phyloP scores from a whole-genome alignment of 2,797 vertebrate genomes.

The Orestias chungarensis region DNA sequence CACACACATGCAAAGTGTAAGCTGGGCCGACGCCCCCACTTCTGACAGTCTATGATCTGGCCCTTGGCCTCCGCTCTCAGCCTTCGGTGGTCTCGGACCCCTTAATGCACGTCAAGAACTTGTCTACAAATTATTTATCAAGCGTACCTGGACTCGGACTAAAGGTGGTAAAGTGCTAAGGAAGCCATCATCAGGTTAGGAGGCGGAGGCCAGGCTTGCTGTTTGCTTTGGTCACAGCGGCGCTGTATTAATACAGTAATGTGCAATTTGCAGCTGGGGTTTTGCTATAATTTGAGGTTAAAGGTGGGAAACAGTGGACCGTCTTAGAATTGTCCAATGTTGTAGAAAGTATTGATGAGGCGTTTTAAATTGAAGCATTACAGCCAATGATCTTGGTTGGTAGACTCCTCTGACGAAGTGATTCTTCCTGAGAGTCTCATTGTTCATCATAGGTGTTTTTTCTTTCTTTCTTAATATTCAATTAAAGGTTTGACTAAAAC shows the following conservation, averaged over 20 bases:
- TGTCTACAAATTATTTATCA: conserved; percentile 20
- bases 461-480: too few relatives aligned
- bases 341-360: neutral
- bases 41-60: conserved; percentile 58
- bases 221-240: conserved; percentile 30
- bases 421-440: neutral
- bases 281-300: conserved; percentile 32
- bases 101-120: conserved; percentile 43
- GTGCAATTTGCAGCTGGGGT: conserved; percentile 21
- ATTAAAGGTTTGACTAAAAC: too few relatives aligned
- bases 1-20: conserved; percentile 42
- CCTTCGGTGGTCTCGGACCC: conserved; percentile 57
- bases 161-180: neutral
- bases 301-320: conserved; percentile 2
- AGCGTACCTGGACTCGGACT: conserved; percentile 14
- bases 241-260: conserved; percentile 36
- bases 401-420: neutral
- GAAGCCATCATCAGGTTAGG: conserved; percentile 7
- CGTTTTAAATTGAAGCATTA: neutral
- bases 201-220: neutral
- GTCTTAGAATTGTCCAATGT: neutral
- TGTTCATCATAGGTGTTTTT: neutral
- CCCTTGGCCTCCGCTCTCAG: conserved; percentile 64
- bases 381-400: neutral
- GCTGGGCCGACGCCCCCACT: conserved; percentile 53